Base-by-base conservation (phyloP, 2,888 invertebrate genomes). In the Vesta saturnalis region DNA sequence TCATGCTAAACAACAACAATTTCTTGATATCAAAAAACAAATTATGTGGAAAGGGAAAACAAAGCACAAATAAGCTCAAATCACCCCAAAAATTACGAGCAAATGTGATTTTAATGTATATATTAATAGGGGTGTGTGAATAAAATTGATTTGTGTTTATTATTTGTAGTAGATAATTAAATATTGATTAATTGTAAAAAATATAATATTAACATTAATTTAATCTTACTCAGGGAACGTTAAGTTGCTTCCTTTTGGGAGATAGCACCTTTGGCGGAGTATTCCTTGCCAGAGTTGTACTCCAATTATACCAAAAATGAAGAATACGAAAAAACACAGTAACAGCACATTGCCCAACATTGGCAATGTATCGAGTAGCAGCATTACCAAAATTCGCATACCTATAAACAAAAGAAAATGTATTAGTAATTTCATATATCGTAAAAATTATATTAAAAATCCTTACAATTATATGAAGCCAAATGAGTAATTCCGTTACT, bases 281-380 rank as follows among this genome's bases (percentile, higher is more conserved):
- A 99, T 94, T 56, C 99, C 99, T 84, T 99, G 95, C 99, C 99
- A 99, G 60, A 99, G 89, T 85, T 99, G 99, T 46, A 99, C 99
- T 16, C 99, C 99, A 77, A 99, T 95, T 82, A 99, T 99, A 75
- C 99, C 99, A 83, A 99, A 99, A 84, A 99, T 99, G 89, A 99
- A 99, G 91, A 99, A 99, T 69, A 99, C 99, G 88, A 99, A 99
- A 89, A 99, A 99, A 86, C 99, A 99, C 73, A 99, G 88, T 75
- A 99, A 89, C 75, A 99, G 87, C 60, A 99, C 99, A 86, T 99
- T 99, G 74, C 99, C 99, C 80, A 99, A 87, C 99, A 99, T 99
- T 12, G 99, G 99, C 75, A 99, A 88, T 4, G 99, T 99, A 85
- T 99, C 99, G 81, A 99, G 88, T 59, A 99, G 89, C 68, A 99